Percentiles rank a stretch among this genome's conserved stretches.
phyloP scores from a whole-genome alignment of 1,140 invertebrate species.

The Hyles vespertilio region DNA sequence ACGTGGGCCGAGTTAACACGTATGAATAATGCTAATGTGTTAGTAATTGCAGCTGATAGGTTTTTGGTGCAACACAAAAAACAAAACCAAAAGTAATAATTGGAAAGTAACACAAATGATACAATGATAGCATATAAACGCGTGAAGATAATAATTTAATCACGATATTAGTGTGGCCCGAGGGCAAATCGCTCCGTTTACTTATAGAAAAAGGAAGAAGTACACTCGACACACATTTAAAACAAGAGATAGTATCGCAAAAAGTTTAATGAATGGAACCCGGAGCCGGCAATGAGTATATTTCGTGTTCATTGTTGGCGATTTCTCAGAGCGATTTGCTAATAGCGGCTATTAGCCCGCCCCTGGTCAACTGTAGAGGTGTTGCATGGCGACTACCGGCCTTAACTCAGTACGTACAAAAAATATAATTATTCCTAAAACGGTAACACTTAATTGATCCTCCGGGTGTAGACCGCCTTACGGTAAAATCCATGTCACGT shows the following conservation, averaged over 20 bases:
- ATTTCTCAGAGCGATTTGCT: constrained; percentile 65
- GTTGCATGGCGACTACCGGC: constrained; percentile 53
- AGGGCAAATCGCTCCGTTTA: constrained; percentile 50
- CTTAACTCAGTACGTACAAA: constrained; percentile 39
- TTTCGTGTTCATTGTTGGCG: constrained; percentile 62
- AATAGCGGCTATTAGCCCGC: constrained; percentile 64
- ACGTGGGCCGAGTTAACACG: too few species aligned
- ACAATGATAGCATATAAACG: constrained; percentile 46
- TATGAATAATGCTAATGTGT: constrained; percentile 1
- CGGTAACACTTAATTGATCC: constrained; percentile 59
- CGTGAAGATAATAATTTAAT: constrained; percentile 60
- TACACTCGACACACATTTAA: constrained; percentile 52
- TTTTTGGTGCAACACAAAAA: constrained; percentile 1
- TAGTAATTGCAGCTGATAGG: constrained; percentile 2
- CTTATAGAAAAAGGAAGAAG: constrained; percentile 24
- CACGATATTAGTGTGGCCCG: constrained; percentile 44
- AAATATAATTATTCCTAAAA: constrained; percentile 64
- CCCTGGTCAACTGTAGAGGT: constrained; percentile 34
- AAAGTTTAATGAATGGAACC: constrained; percentile 59
- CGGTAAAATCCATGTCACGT: constrained; percentile 50
- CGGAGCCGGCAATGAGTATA: constrained; percentile 50
- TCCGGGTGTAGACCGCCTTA: constrained; percentile 40
- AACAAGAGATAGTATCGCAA: constrained; percentile 47
- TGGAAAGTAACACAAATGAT: constrained; percentile 42
- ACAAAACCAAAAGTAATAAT: constrained; percentile 6